Evolutionary conservation across 2,888 invertebrate species (phyloP).

Genomic region (Limenitis camilla): DNA sequence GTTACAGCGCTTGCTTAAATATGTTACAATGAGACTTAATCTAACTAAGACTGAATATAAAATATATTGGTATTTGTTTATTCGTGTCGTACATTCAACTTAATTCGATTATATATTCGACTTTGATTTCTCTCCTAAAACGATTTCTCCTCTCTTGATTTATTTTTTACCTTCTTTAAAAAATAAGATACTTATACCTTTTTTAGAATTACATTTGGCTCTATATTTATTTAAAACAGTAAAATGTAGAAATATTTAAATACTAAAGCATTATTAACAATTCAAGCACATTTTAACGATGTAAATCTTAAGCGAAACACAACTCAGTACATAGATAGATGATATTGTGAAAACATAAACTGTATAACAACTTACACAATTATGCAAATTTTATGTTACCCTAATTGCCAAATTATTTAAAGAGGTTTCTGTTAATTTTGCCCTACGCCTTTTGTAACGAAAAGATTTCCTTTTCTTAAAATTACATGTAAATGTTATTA

Average conservation of each 20-base stretch:
- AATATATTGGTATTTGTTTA: too few relatives aligned
- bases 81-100: too few relatives aligned
- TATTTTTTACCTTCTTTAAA: too few relatives aligned
- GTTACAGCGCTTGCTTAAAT: conserved; percentile 1
- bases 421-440: conserved; percentile 67
- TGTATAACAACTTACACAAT: conserved; percentile 64
- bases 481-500: conserved; percentile 66
- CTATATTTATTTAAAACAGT: not conserved
- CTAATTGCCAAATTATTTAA: conserved; percentile 74
- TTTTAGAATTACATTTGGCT: too few relatives aligned
- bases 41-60: too few relatives aligned
- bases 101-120: too few relatives aligned
- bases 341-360: conserved; percentile 66
- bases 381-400: conserved; percentile 72
- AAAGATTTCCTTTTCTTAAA: conserved; percentile 49
- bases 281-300: not conserved
- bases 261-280: too few relatives aligned
- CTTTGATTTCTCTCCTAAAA: too few relatives aligned
- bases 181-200: too few relatives aligned
- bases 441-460: conserved; percentile 35
- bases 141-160: too few relatives aligned
- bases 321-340: conserved; percentile 32
- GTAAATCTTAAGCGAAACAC: conserved; percentile 3
- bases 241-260: too few relatives aligned
- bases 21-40: not conserved